Evolutionary conservation across 2,888 invertebrate genomes (phyloP).

Genomic region (Trissolcus japonicus): DNA sequence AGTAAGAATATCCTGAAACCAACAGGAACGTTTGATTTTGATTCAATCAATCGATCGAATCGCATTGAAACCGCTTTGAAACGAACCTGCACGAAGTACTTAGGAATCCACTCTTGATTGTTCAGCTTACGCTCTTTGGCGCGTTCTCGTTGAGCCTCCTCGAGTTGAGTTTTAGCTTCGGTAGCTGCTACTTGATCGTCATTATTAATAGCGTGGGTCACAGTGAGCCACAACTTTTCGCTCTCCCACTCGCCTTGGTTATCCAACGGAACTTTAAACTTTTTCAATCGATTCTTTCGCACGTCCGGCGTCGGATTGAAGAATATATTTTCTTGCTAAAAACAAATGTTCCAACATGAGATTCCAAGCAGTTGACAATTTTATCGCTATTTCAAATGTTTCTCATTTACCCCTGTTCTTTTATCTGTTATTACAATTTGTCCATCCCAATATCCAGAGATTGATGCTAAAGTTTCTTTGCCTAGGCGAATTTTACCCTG

Average conservation of each 20-base stretch:
- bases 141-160: conserved; percentile 88
- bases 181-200: conserved; percentile 92
- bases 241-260: conserved; percentile 89
- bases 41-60: too few relatives aligned
- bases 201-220: conserved; percentile 88
- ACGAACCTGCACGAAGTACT: conserved; percentile 82
- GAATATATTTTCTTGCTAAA: conserved; percentile 81
- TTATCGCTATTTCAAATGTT: too few relatives aligned
- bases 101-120: conserved; percentile 84
- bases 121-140: conserved; percentile 83
- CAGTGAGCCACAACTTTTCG: conserved; percentile 90
- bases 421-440: conserved; percentile 90
- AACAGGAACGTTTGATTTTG: background rate
- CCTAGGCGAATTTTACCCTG: conserved; percentile 90
- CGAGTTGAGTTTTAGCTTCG: conserved; percentile 91
- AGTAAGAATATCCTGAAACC: conserved; percentile 74
- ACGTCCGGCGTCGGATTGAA: conserved; percentile 85
- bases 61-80: background rate
- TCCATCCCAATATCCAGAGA: conserved; percentile 96
- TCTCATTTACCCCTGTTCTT: conserved; percentile 81
- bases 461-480: conserved; percentile 89
- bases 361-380: background rate
- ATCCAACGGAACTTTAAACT: conserved; percentile 87
- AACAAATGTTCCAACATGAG: background rate
- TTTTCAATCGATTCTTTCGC: conserved; percentile 83